Evolutionary conservation across 2,113 vertebrate species (phyloP).

Genomic region (Boulengeromyrus knoepffleri): DNA sequence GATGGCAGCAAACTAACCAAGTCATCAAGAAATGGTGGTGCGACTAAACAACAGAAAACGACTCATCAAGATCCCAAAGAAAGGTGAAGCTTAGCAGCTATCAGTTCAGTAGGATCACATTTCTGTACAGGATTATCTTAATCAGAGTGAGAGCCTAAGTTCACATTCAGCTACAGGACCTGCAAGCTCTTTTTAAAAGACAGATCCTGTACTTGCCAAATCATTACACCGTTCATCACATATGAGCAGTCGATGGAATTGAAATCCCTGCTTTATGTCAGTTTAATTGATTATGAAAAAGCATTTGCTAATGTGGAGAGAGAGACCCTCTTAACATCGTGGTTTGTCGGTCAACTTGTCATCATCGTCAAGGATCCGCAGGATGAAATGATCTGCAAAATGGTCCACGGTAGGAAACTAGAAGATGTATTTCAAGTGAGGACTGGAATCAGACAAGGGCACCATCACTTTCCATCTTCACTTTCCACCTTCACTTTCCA

Average conservation of each 20-base stretch:
- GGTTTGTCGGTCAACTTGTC: neutral
- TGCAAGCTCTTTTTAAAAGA: neutral
- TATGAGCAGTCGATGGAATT: neutral
- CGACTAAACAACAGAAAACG: neutral
- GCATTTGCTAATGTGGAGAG: neutral
- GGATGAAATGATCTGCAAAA: neutral
- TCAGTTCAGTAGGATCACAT: neutral
- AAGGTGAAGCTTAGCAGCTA: neutral
- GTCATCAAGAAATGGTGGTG: neutral
- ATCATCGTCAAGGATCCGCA: neutral
- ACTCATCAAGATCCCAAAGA: neutral
- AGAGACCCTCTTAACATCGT: neutral
- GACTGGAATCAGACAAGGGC: neutral
- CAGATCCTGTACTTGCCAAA: neutral
- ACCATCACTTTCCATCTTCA: neutral
- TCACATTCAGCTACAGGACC: neutral
- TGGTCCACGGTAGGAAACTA: neutral
- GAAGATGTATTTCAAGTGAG: neutral
- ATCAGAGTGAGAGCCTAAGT: neutral
- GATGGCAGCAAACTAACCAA: neutral
- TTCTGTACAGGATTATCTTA: neutral
- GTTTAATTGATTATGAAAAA: slow-evolving; percentile 5
- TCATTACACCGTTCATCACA: neutral
- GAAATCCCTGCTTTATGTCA: neutral
- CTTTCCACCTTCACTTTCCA: neutral